A percentile compares a stretch with the other conserved stretches of the same genome.
Evolutionary conservation across 2,888 invertebrate genomes (phyloP).

Genomic region (Synanthedon tipuliformis): DNA sequence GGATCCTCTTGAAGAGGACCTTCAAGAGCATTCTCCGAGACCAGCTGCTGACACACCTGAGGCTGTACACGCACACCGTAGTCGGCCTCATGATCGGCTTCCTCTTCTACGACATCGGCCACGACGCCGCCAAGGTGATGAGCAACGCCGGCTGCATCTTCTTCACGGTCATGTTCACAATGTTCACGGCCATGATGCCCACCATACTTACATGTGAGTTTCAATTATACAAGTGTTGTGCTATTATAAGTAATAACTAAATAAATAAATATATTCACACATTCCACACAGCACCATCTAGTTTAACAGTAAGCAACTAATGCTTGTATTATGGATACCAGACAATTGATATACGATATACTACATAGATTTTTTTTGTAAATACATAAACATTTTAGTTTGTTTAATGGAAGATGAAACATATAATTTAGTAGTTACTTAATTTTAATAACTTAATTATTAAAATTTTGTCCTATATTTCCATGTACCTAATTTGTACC

Average conservation of each 20-base stretch:
- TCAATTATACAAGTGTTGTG: slow-evolving; percentile 15
- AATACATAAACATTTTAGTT: no score
- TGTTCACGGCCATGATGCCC: slow-evolving; percentile 99
- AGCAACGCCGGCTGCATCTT: slow-evolving; percentile 97
- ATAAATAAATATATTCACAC: no score
- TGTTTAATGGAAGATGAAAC: no score
- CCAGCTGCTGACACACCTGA: slow-evolving; percentile 89
- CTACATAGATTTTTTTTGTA: no score
- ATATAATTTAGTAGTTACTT: no score
- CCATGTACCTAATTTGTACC: slow-evolving; percentile 1
- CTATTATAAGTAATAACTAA: no score
- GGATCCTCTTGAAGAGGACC: slow-evolving; percentile 87
- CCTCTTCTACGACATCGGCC: slow-evolving; percentile 93
- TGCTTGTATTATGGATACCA: no score
- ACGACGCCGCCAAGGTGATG: slow-evolving; percentile 92
- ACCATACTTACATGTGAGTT: slow-evolving; percentile 96
- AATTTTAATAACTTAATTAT: no score
- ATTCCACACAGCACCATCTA: no score
- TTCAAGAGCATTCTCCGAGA: slow-evolving; percentile 86
- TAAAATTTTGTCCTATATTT: not conserved
- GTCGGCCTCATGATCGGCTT: slow-evolving; percentile 93
- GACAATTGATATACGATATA: no score
- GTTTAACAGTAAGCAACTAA: no score
- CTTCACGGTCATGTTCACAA: slow-evolving; percentile 95
- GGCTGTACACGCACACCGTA: slow-evolving; percentile 86